These are phyloP conservation scores for Rhinolophus sinicus DNA, from an alignment of 2,113 vertebrate species.

Conservation along the genomic window DNA sequence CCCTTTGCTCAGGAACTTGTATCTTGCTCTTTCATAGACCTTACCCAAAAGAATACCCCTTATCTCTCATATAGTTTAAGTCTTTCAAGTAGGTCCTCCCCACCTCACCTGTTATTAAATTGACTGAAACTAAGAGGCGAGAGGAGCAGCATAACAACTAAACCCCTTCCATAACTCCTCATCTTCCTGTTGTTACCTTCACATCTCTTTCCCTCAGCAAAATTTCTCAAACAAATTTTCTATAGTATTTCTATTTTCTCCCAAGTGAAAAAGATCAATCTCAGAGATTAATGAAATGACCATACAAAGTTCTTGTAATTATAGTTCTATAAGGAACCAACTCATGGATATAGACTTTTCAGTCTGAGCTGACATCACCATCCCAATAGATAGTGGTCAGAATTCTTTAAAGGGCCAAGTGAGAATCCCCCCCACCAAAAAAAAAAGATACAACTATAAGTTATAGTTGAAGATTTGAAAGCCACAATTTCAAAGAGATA, in stretches of 20 bases:
- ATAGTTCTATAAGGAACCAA: background rate
- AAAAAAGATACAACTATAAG: background rate
- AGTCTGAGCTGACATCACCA: background rate
- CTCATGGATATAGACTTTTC: background rate
- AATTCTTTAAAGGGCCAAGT: background rate
- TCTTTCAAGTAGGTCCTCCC: background rate
- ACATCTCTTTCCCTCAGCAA: background rate
- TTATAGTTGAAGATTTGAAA: background rate
- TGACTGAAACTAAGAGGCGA: background rate
- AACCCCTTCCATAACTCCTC: background rate
- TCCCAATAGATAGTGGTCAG: background rate
- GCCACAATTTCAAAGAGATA: background rate
- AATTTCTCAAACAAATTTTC: background rate
- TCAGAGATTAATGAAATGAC: background rate
- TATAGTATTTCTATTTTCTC: background rate
- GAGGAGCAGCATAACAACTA: background rate
- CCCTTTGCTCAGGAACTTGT: conserved; percentile 42
- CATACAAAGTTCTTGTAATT: background rate
- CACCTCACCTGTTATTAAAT: background rate
- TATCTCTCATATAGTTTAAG: conserved; percentile 43
- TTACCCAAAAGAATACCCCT: background rate
- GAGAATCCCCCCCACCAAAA: background rate
- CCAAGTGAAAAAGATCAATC: background rate
- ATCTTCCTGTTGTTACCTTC: background rate
- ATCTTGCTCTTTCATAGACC: conserved; percentile 33